phyloP scores from a whole-genome alignment of 2,888 invertebrate genomes.

The Ptycholaimellus sp. region DNA sequence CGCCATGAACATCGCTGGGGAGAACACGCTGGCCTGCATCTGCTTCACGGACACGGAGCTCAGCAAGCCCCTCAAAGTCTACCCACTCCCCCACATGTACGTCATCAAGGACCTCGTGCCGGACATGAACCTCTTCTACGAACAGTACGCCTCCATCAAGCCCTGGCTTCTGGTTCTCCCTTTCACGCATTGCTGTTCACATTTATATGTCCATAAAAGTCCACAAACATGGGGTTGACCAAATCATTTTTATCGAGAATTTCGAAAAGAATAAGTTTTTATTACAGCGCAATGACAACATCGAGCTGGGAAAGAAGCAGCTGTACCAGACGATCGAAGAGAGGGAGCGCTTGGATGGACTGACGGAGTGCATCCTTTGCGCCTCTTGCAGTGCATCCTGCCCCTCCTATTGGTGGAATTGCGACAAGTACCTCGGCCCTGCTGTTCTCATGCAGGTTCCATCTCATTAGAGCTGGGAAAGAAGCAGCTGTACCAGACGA shows the following conservation, averaged over 20 bases:
- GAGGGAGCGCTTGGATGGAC: constrained; percentile 51
- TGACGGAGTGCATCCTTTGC: too few species aligned
- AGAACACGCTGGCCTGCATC: constrained; percentile 75
- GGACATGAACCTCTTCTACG: constrained; percentile 76
- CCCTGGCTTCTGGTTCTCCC: constrained; percentile 45
- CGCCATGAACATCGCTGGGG: constrained; percentile 84
- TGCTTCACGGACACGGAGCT: constrained; percentile 52
- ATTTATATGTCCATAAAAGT: too few species aligned
- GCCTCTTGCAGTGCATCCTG: too few species aligned
- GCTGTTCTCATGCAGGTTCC: too few species aligned
- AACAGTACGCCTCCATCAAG: constrained; percentile 69
- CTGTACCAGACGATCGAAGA: constrained; percentile 66
- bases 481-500: too few species aligned
- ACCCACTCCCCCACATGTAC: constrained; percentile 90
- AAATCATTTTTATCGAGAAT: too few species aligned
- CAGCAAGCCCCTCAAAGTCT: constrained; percentile 51
- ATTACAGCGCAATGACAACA: constrained; percentile 40
- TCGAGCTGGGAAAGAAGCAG: constrained; percentile 41
- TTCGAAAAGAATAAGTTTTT: too few species aligned
- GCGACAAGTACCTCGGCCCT: too few species aligned
- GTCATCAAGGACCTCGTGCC: constrained; percentile 49
- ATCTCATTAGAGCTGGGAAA: too few species aligned
- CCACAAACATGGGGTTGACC: too few species aligned
- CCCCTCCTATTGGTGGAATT: too few species aligned
- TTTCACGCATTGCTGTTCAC: background rate